Evolutionary conservation across 2,113 vertebrate genomes (phyloP).

Genomic region (Prionailurus bengalensis): DNA sequence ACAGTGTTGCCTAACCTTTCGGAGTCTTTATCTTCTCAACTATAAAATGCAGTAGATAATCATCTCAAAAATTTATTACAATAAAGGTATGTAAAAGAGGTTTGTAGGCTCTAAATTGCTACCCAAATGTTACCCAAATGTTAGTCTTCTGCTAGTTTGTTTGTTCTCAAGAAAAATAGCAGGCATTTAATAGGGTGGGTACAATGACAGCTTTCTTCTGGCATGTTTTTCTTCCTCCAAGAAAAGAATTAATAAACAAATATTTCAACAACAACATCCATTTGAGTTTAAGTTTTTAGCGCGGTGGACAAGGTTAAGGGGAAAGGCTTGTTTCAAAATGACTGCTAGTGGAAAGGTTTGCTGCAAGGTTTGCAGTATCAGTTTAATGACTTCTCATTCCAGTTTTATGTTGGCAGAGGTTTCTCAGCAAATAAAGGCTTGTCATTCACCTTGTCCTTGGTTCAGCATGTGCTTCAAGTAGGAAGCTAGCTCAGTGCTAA

Average conservation of each 20-base stretch:
- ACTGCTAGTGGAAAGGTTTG: background rate
- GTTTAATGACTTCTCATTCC: constrained; percentile 30
- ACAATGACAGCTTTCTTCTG: background rate
- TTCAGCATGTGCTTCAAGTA: background rate
- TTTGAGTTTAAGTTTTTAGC: background rate
- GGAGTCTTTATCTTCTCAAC: background rate
- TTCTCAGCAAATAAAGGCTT: constrained; percentile 61
- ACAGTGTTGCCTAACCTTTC: background rate
- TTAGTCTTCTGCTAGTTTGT: background rate
- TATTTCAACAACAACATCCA: background rate
- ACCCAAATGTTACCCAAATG: background rate
- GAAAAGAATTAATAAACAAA: constrained; percentile 6
- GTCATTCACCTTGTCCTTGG: constrained; percentile 45
- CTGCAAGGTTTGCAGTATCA: background rate
- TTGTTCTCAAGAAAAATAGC: constrained; percentile 28
- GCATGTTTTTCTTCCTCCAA: background rate
- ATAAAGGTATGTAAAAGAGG: constrained; percentile 7
- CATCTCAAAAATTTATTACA: constrained; percentile 1
- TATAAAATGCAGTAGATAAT: constrained; percentile 3
- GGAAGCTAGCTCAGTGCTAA: constrained; percentile 24
- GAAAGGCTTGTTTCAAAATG: background rate
- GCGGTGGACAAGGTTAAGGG: background rate
- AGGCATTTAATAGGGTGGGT: background rate
- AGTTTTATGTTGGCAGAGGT: background rate
- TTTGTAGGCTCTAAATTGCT: constrained; percentile 24